Percentiles rank a stretch among this genome's conserved stretches.
Conservation (phyloP, 2,113 vertebrate species). For the Verasper variegatus region DNA sequence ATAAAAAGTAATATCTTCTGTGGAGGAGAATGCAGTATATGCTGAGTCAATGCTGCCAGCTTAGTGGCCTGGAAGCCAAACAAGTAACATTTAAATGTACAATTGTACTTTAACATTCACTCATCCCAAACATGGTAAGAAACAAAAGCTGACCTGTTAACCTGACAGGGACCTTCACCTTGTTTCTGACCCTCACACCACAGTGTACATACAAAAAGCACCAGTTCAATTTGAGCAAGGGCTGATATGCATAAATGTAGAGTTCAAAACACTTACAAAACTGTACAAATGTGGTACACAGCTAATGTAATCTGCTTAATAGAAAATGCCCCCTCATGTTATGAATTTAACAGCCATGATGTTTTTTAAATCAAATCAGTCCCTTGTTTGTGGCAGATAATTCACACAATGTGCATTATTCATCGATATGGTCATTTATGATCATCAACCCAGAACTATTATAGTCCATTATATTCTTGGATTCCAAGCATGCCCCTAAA, state of each 20-base stretch:
- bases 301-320: background rate
- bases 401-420: background rate
- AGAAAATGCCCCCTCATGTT: conserved; percentile 6
- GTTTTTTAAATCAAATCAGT: background rate
- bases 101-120: background rate
- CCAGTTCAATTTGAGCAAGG: conserved; percentile 37
- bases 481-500: conserved; percentile 83
- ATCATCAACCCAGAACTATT: conserved; percentile 78
- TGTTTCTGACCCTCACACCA: conserved; percentile 5
- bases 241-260: conserved; percentile 34
- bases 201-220: conserved; percentile 48
- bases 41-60: background rate
- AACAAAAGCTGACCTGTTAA: background rate
- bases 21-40: background rate
- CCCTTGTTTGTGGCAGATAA: background rate
- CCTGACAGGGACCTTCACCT: background rate
- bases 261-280: background rate
- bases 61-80: background rate
- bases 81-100: background rate
- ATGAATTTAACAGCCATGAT: background rate
- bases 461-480: conserved; percentile 85
- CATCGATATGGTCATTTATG: conserved; percentile 28
- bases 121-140: background rate
- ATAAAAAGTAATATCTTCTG: background rate
- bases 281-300: background rate